Base-by-base conservation (phyloP, 2,797 vertebrate genomes). In the Xenops minutus region DNA sequence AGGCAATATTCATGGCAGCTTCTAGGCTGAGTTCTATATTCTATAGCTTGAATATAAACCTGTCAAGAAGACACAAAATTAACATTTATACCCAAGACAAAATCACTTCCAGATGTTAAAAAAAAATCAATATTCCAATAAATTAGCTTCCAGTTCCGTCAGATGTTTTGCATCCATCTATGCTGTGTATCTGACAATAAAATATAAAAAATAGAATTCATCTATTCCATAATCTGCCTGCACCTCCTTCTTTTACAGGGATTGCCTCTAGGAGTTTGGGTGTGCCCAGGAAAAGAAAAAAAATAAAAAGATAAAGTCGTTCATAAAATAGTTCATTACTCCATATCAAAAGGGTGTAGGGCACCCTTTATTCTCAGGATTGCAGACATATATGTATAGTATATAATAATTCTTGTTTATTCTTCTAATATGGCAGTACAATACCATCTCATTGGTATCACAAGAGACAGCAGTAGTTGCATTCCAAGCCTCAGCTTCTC, bases 191-290 rank as follows among this genome's bases (percentile, higher is more conserved):
- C 41, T 87, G 74, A 94, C 64, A 80, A 93, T 32, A 69, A 7
- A 63, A 46, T 43, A 34, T 8, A 63, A 56, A 61, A 87, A 87
- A 88, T 41, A 18, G 30, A 92, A 82, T 79, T 20, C 8, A 79
- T 76, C 14, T 67, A 87, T 89, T 74, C 89, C 43, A 58, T 51
- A 58, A 85, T 27, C 32, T 85, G 67, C 36, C 39, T 37, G 23
- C 32, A 54, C 92, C 77, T 95, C 93, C 61, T 67, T 89, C 24
- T 91, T 93, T 91, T 76, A 80, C 46, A 80, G 67, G 46, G 73
- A 74, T 54, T 77, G 67, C 91, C 91, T 92, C 67, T 67, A 93
- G 94, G 77, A 89, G 73, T 63, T 77, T 88, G 83, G 71, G 85
- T 63, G 92, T 48, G 73, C 66, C 79, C 58, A 74, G n/a, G 48